These are phyloP conservation scores for Myoxocephalus aenaeus DNA, from an alignment of 2,797 vertebrate species.

Conservation along the genomic window DNA sequence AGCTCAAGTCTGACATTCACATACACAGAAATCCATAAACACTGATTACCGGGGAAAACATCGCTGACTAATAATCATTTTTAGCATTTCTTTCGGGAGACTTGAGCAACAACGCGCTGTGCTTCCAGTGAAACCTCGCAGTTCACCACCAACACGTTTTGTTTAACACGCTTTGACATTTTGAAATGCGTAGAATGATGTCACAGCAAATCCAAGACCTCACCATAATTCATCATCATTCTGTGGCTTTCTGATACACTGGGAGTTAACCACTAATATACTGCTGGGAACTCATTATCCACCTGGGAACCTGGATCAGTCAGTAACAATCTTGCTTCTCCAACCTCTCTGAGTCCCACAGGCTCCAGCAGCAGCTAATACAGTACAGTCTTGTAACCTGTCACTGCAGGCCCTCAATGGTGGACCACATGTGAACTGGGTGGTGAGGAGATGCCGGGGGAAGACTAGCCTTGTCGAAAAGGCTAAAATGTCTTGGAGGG, in stretches of 20 bases:
- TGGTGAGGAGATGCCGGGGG: conserved; percentile 20
- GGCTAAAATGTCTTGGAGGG: not conserved
- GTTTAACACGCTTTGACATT: conserved; percentile 5
- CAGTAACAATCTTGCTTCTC: not conserved
- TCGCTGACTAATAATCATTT: conserved; percentile 20
- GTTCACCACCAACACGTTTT: not conserved
- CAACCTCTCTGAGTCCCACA: not conserved
- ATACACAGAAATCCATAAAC: conserved; percentile 28
- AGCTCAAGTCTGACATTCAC: conserved; percentile 36
- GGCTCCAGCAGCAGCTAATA: not conserved
- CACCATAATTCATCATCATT: not conserved
- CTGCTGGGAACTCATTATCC: not conserved
- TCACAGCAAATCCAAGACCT: not conserved
- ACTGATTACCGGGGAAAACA: conserved; percentile 19
- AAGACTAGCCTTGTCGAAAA: not conserved
- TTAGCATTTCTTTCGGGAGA: not conserved
- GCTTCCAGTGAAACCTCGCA: too few species aligned
- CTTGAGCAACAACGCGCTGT: not conserved
- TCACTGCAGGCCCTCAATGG: not conserved
- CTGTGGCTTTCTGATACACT: not conserved
- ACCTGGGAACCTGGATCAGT: conserved; percentile 9
- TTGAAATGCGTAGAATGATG: not conserved
- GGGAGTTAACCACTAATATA: not conserved
- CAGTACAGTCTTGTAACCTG: not conserved
- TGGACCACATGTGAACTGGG: conserved; percentile 3